Base-by-base conservation (phyloP, 1,140 invertebrate genomes). In the Lasioglossum albipes region DNA sequence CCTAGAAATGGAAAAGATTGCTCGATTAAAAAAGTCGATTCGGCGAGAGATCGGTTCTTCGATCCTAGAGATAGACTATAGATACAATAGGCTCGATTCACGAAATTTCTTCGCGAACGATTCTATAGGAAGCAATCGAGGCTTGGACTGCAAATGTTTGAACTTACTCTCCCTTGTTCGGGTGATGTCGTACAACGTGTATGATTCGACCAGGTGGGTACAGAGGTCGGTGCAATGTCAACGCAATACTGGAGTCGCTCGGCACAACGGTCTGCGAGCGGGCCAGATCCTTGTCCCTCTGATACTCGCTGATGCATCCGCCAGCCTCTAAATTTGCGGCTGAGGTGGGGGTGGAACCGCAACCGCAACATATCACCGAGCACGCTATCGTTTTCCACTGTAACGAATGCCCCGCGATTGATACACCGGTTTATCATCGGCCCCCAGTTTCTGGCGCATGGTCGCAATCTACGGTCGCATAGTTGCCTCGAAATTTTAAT, bases 341-440 rank as follows among this genome's bases (percentile, higher is more conserved):
- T 41, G 96, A 96, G 31, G 95, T 96, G 20, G 95, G 95, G 86
- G 95, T 94, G 10, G 94, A 93, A 52, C 94, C 95, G 90, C 95
- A 96, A 85, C 96, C 95, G 92, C 97, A 97, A 89, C 97, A 97
- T 74, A 97, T 94, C 49, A 97, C 94, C 82, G 96, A 97, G 80
- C 96, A 96, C 27, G 96, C 95, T 87, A 98, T 97, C 9, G 97
- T 98, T 93, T 98, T 97, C 97, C 97, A 98, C 97, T 98, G 92
- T 64, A 87, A 86, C 68, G 74, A 79, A 74, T 45, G 27, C 22
- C 66, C 22, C 66, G 67, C 59, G 72, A 70, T 75, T 57, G 52
- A 69, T 45, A 18, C 20, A 13, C 22, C 10, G 16, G 16, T 45
- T 54, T 42, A 4, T 20, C 22, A 27, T 12, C 12, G 36, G 66